Base-by-base conservation (phyloP, 2,888 invertebrate genomes). In the Lysandra bellargus region DNA sequence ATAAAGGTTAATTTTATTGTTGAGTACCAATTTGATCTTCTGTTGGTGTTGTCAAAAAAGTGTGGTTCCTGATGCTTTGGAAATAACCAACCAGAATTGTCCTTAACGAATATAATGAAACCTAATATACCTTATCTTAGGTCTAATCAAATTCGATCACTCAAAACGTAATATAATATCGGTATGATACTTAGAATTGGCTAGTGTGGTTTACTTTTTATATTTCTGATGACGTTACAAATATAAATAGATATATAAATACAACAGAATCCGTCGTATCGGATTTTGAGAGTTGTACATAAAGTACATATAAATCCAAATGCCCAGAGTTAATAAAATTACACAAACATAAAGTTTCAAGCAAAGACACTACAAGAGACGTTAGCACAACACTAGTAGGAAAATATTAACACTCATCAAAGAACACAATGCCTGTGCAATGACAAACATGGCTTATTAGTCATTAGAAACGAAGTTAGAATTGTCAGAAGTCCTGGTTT, bases 391-490 rank as follows among this genome's bases (percentile, higher is more conserved):
- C 69, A 37, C 76, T 76, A 76, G 57, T 57, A 76, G 49, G 57
- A 53, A 53, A 76, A 57, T 53, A 53, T 53, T 76, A 53, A 33
- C 53, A 57, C 53, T n/a, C 14, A 30, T 53, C 74, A 44, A 12
- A 76, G 33, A 33, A 30, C 17, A 49, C 49, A 49, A 49, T 53
- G 33, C 33, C 23, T 44, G 75, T 75, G 75, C 30, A 75, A 49
- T 33, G 57, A 44, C 60, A 57, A 61, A 78, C 23, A 73, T n/a
- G 6, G 12, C 79, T 80, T 80, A 83, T 83, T 83, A 83, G 83
- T 82, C 80, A 81, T 81, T 80, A 72, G 73, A 79, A 53, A 79
- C 79, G 79, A 74, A 82, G 83, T 83, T 83, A 83, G 79, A 78
- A 81, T 78, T 73, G 79, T 82, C 80, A 80, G 79, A 80, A 80